A percentile compares a stretch with the other conserved stretches of the same genome.
Evolutionary conservation across 2,797 vertebrate genomes (phyloP).

Genomic region (Manis javanica): DNA sequence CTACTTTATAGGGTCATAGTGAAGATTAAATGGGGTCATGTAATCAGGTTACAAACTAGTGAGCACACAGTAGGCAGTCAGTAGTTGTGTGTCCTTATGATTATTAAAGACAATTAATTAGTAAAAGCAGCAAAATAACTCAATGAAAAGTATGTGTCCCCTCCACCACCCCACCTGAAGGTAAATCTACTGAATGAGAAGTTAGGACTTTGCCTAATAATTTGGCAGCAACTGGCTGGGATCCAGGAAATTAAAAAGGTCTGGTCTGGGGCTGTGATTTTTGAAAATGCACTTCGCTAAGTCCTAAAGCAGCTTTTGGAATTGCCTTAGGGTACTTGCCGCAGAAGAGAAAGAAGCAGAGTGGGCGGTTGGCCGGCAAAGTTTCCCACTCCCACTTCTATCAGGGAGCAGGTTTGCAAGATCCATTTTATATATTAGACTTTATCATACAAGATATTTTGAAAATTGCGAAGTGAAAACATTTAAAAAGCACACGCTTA

Average conservation of each 20-base stretch:
- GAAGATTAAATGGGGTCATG: neutral
- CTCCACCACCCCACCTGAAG: neutral
- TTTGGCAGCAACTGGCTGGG: neutral
- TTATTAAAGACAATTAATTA: neutral
- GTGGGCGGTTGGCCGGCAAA: neutral
- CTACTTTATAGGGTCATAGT: neutral
- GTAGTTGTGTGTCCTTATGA: neutral
- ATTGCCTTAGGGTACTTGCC: neutral
- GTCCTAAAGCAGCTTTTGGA: neutral
- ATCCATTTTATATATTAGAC: neutral
- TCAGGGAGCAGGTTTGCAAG: neutral
- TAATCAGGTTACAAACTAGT: neutral
- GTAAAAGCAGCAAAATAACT: slow-evolving; percentile 16
- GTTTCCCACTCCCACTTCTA: neutral
- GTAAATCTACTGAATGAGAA: slow-evolving; percentile 5
- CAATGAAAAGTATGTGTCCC: slow-evolving; percentile 15
- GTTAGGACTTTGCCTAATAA: neutral
- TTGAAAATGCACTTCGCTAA: neutral
- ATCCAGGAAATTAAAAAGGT: neutral
- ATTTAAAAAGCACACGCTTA: neutral
- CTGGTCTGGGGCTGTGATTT: neutral
- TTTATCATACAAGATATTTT: neutral
- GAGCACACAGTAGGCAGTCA: neutral
- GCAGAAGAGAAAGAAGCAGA: neutral
- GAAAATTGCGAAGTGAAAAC: neutral